Percentiles rank a stretch among this genome's conserved stretches.
phyloP scores from a whole-genome alignment of 2,888 invertebrate species.

The Caenorhabditis doughertyi region DNA sequence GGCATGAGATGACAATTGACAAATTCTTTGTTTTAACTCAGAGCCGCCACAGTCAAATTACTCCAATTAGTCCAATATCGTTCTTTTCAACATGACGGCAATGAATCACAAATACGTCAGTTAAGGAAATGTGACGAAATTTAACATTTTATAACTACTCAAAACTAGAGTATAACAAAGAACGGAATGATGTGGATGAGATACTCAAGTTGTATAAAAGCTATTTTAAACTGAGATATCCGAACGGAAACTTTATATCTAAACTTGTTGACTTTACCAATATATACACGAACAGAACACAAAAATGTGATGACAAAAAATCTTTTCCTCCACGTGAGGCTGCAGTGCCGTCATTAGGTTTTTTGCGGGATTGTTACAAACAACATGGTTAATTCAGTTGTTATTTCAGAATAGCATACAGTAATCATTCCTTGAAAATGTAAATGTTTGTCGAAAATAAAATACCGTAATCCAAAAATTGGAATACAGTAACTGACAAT shows the following conservation, averaged over 20 bases:
- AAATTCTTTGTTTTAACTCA: neutral
- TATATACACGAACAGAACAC: slow-evolving; percentile 20
- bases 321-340: neutral
- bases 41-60: neutral
- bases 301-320: slow-evolving; percentile 11
- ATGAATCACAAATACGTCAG: no score
- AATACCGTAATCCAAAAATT: no score
- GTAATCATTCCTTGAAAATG: no score
- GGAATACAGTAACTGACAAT: neutral
- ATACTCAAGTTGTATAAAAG: neutral
- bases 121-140: no score
- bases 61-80: no score
- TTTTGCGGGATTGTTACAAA: neutral
- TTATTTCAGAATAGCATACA: no score
- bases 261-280: neutral
- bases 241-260: slow-evolving; percentile 1
- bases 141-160: no score
- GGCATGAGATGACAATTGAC: neutral
- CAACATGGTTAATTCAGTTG: neutral
- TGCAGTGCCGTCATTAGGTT: neutral
- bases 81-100: no score
- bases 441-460: no score
- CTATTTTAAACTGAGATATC: neutral
- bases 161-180: neutral
- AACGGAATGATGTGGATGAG: neutral